These are phyloP conservation scores for Rhagoletis zephyria DNA, from an alignment of 1,140 invertebrate species.

Conservation along the genomic window DNA sequence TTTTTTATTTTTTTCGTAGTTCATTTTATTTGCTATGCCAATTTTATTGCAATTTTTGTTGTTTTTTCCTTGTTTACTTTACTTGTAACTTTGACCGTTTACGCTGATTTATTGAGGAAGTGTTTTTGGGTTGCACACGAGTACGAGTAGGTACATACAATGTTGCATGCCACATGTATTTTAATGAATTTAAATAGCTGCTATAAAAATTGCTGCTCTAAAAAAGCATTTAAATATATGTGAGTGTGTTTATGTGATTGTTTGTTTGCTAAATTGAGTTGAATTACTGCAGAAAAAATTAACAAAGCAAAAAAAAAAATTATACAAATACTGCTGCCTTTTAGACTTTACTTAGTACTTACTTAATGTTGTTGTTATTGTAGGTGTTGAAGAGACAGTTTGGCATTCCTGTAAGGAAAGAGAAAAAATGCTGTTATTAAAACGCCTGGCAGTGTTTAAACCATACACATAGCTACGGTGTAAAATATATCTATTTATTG, in stretches of 20 bases:
- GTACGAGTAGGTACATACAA: not conserved
- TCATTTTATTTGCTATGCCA: not conserved
- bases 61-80: not conserved
- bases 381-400: conserved; percentile 50
- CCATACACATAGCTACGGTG: too few relatives aligned
- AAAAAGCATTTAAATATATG: too few relatives aligned
- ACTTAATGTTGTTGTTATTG: conserved; percentile 44
- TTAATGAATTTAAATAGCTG: not conserved
- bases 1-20: not conserved
- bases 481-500: too few relatives aligned
- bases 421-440: not conserved
- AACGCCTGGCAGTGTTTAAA: too few relatives aligned
- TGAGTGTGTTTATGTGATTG: too few relatives aligned
- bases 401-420: conserved; percentile 42
- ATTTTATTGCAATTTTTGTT: not conserved
- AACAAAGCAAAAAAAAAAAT: not conserved
- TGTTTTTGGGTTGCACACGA: not conserved
- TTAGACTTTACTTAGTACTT: not conserved
- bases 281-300: not conserved
- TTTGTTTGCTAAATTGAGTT: too few relatives aligned
- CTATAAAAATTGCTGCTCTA: too few relatives aligned
- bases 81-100: conserved; percentile 27
- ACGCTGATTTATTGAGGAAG: conserved; percentile 17
- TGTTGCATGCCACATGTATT: conserved; percentile 20
- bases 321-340: not conserved